These are phyloP conservation scores for Physella acuta DNA, from an alignment of 1,140 invertebrate genomes.

Conservation along the genomic window DNA sequence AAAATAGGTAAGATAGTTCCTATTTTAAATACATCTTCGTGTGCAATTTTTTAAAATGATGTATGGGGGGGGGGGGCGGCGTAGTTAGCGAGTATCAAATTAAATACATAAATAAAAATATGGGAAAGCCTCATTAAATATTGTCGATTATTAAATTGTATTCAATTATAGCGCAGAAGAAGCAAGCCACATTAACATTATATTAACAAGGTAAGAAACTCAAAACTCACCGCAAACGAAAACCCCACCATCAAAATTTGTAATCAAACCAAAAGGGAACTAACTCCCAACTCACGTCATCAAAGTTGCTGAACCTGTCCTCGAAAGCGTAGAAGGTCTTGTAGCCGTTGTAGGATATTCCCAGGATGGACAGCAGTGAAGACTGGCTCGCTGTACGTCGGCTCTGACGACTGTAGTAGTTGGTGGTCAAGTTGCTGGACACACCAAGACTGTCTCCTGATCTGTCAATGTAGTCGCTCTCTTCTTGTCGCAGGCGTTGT, in stretches of 20 bases:
- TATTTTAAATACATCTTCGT: too few species aligned
- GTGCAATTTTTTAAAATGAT: too few species aligned
- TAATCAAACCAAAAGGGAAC: not conserved
- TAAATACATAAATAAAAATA: too few species aligned
- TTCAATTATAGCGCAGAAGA: too few species aligned
- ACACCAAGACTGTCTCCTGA: not conserved
- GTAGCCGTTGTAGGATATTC: constrained; percentile 36
- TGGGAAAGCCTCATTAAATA: too few species aligned
- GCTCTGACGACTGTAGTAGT: not conserved
- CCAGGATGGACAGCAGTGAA: constrained; percentile 48
- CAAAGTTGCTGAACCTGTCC: constrained; percentile 52
- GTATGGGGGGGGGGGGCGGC: too few species aligned
- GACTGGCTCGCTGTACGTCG: constrained; percentile 29
- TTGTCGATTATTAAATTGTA: too few species aligned
- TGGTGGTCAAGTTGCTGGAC: constrained; percentile 21
- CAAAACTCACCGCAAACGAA: too few species aligned
- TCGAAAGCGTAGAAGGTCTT: constrained; percentile 47
- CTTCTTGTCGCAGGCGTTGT: not conserved
- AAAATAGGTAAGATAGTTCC: too few species aligned
- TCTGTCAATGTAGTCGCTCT: not conserved
- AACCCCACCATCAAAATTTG: not conserved
- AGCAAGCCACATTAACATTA: too few species aligned
- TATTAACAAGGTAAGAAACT: too few species aligned
- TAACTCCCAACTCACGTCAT: constrained; percentile 41
- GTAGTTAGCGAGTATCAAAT: too few species aligned